phyloP scores from a whole-genome alignment of 1,140 invertebrate species.

The Holcopasites calliopsidis region DNA sequence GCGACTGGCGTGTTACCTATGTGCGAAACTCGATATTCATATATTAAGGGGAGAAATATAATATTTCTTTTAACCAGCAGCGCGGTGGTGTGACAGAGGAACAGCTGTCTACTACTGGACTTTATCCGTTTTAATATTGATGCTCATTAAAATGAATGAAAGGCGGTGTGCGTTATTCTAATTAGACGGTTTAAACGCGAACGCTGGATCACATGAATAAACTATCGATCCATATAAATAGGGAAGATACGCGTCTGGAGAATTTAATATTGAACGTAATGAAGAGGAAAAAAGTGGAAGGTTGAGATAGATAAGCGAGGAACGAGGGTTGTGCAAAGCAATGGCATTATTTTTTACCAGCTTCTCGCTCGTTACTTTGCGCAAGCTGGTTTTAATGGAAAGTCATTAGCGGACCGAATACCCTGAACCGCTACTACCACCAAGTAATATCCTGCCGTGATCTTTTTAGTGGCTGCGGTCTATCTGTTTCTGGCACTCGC shows the following conservation, averaged over 20 bases:
- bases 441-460: constrained; percentile 25
- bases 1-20: neutral
- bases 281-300: neutral
- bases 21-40: no score
- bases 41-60: neutral
- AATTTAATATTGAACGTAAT: neutral
- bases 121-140: neutral
- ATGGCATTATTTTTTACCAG: neutral
- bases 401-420: constrained; percentile 37
- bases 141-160: neutral
- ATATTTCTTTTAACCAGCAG: neutral
- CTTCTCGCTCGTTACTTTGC: neutral
- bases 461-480: constrained; percentile 16
- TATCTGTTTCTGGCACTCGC: constrained; percentile 32
- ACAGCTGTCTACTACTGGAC: constrained; percentile 15
- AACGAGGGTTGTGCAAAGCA: neutral
- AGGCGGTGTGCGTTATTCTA: neutral
- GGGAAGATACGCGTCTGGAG: neutral
- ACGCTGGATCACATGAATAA: neutral
- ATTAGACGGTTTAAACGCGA: neutral
- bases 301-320: neutral
- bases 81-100: constrained; percentile 18
- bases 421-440: neutral
- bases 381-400: constrained; percentile 41
- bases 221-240: neutral